Evolutionary conservation across 1,140 invertebrate genomes (phyloP), one percentile per base, ranked within the genome.

Genomic region (Drosophila nigromelanica): DNA sequence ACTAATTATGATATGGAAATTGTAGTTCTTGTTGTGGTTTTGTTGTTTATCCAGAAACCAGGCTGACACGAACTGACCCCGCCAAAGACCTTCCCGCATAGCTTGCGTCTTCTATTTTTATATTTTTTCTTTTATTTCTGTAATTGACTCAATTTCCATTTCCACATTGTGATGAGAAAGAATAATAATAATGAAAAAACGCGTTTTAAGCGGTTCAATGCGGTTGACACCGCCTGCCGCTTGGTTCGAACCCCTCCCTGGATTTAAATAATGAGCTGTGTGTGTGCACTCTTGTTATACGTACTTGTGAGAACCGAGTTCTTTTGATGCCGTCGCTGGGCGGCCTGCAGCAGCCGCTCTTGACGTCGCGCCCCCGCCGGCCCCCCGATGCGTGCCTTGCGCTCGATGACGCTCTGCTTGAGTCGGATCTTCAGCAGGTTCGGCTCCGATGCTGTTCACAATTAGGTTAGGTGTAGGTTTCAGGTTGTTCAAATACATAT

Each of bases 391-490:
- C 95, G 92, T 87, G 95, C 95, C 91, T 97, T 95, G 76, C 97
- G 94, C 93, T 98, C 97, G 93, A 98, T 96, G 87, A 98, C 96
- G 92, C 97, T 96, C 93, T 98, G 97, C 94, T 99, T 99, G 90
- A 99, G 94, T 90, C 97, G 96, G 93, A 98, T 96, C 95, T 99
- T 99, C 93, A 98, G 94, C 93, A 98, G 95, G 94, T 99, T 99
- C 78, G 98, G 98, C 95, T 99, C 98, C 93, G 98, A 99, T 91
- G 98, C 98, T 98, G 95, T 92, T 92, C 79, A 78, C 54, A 76
- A 56, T 33, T 33, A 33, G 30, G 30, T 33, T 56, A 30, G 50
- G 30, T 51, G 56, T 55, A 62, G 30, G 33, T 45, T 56, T 47
- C 66, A 69, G 59, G 33, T 63, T 21, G 35, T 55, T 40, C 43